Evolutionary conservation across 2,888 invertebrate genomes (phyloP).

Genomic region (Nomada goodeniana): DNA sequence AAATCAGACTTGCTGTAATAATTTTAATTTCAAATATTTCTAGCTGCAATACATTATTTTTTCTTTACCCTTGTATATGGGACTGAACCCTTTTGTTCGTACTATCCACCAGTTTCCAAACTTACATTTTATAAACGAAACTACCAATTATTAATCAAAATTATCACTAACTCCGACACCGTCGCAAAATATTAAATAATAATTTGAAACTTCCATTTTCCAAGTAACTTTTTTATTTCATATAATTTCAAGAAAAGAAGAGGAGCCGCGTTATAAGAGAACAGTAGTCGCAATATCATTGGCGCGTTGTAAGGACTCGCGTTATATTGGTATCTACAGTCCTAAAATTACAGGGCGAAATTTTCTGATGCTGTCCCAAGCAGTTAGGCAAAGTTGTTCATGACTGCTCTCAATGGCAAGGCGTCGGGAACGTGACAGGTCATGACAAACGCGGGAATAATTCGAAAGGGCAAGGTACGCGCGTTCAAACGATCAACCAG

Average conservation of each 20-base stretch:
- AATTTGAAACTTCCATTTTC: no score
- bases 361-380: neutral
- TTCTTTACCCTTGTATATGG: no score
- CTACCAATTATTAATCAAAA: no score
- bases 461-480: slow-evolving; percentile 33
- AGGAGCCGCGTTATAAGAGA: neutral
- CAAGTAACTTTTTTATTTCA: neutral
- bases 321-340: neutral
- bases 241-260: neutral
- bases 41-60: no score
- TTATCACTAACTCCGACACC: no score
- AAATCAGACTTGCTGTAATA: no score
- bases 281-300: neutral
- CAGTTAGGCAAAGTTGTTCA: neutral
- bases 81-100: no score
- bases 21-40: no score
- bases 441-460: slow-evolving; percentile 25
- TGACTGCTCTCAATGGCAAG: neutral
- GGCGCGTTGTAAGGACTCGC: neutral
- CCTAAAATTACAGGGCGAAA: slow-evolving; percentile 9
- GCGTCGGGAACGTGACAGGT: slow-evolving; percentile 5
- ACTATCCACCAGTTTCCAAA: no score
- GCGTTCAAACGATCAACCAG: neutral
- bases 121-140: no score
- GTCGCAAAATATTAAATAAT: no score